These are phyloP conservation scores for Xanthorhoe designata DNA, from an alignment of 2,888 invertebrate genomes.

Conservation along the genomic window DNA sequence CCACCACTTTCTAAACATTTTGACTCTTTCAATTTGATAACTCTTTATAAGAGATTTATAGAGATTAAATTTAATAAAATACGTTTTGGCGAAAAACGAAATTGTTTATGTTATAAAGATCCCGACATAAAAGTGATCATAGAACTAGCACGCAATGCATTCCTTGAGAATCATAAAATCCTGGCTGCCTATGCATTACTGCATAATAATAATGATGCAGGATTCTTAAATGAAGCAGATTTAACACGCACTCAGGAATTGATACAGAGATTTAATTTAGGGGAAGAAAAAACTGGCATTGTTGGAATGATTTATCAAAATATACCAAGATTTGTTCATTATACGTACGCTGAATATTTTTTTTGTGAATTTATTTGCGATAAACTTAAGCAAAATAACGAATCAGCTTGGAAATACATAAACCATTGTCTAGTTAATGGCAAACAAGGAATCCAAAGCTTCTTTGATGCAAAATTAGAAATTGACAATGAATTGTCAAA, in stretches of 20 bases:
- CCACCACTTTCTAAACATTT: background rate
- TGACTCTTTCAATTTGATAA: conserved; percentile 20
- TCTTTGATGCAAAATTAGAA: conserved; percentile 18
- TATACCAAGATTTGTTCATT: conserved; percentile 45
- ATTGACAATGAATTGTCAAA: conserved; percentile 5
- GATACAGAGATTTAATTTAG: conserved; percentile 24
- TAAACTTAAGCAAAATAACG: conserved; percentile 20
- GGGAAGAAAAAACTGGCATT: conserved; percentile 44
- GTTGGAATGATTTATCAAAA: conserved; percentile 35
- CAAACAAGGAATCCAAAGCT: conserved; percentile 6
- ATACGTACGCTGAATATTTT: conserved; percentile 46
- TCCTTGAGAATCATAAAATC: conserved; percentile 15
- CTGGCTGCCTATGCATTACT: conserved; percentile 19
- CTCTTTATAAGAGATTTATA: conserved; percentile 40
- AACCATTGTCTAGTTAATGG: conserved; percentile 4
- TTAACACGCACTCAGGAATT: background rate
- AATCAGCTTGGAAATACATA: conserved; percentile 1
- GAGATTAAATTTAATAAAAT: conserved; percentile 42
- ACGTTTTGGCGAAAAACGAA: conserved; percentile 44
- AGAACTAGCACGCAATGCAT: conserved; percentile 5
- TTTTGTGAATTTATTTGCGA: conserved; percentile 39
- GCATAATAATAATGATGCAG: background rate
- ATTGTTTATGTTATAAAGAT: conserved; percentile 35
- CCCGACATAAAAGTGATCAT: conserved; percentile 41
- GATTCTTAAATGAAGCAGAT: conserved; percentile 9